These are phyloP conservation scores for Drosophila burlai DNA, from an alignment of 1,140 invertebrate species.

Conservation along the genomic window DNA sequence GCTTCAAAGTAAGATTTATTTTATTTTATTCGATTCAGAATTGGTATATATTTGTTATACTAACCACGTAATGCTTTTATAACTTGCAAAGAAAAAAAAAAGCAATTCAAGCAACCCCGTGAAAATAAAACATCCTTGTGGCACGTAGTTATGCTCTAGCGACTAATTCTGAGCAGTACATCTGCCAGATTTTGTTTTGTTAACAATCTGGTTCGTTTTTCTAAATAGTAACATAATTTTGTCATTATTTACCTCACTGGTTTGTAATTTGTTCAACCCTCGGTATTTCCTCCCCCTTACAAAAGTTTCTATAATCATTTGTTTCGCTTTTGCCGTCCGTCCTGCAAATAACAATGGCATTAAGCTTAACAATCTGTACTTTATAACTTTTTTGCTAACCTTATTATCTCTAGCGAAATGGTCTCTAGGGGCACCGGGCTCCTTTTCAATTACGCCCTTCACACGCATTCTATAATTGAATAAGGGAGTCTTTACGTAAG, in stretches of 20 bases:
- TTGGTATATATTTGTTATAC: not conserved
- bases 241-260: constrained; percentile 82
- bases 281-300: constrained; percentile 19
- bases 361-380: constrained; percentile 74
- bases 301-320: constrained; percentile 63
- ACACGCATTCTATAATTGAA: constrained; percentile 81
- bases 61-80: not conserved
- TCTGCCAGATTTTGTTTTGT: constrained; percentile 69
- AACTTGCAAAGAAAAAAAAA: not conserved
- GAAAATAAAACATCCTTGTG: constrained; percentile 10
- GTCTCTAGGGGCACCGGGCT: constrained; percentile 71
- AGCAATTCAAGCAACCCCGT: constrained; percentile 38
- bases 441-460: constrained; percentile 78
- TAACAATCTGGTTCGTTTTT: constrained; percentile 72
- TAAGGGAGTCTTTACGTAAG: constrained; percentile 47
- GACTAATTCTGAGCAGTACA: constrained; percentile 57
- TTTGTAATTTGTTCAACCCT: constrained; percentile 80
- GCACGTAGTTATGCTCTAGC: constrained; percentile 40
- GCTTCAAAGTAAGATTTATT: too few relatives aligned
- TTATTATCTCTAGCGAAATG: constrained; percentile 81
- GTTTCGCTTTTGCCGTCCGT: constrained; percentile 50
- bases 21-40: not conserved
- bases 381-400: constrained; percentile 72
- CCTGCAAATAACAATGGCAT: constrained; percentile 56
- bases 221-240: constrained; percentile 82